These are phyloP conservation scores for Pseudomyrmex sp. DNA, from an alignment of 1,140 invertebrate species.

Conservation along the genomic window DNA sequence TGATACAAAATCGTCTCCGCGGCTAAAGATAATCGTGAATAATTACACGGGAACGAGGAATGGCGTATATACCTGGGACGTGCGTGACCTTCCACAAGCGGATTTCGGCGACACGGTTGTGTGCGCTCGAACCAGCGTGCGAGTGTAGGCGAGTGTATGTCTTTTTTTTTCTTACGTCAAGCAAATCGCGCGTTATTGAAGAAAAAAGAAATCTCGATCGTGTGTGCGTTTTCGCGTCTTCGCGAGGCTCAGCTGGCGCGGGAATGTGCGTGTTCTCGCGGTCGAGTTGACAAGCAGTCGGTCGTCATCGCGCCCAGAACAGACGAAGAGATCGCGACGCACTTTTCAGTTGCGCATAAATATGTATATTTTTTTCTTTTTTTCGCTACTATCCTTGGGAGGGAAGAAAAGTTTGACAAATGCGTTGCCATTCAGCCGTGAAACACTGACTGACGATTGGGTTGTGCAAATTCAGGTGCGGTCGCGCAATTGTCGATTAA, in stretches of 20 bases:
- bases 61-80: constrained; percentile 1
- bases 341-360: constrained; percentile 16
- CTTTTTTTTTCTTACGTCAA: no score
- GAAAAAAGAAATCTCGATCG: no score
- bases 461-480: constrained; percentile 82
- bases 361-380: constrained; percentile 4
- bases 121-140: not conserved
- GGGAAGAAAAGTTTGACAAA: constrained; percentile 40
- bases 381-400: constrained; percentile 11
- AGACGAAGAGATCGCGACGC: not conserved
- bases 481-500: constrained; percentile 79
- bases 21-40: constrained; percentile 35
- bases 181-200: no score
- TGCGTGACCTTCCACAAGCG: constrained; percentile 54
- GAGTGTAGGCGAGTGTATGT: not conserved
- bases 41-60: constrained; percentile 47
- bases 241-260: constrained; percentile 11
- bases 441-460: constrained; percentile 41
- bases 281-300: not conserved
- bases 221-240: constrained; percentile 3
- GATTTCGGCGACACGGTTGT: constrained; percentile 13
- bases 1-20: constrained; percentile 9
- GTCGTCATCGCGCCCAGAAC: not conserved
- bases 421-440: constrained; percentile 38
- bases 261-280: not conserved